Evolutionary conservation across 2,888 invertebrate genomes (phyloP).

Genomic region (Didymodactylos carnosus): DNA sequence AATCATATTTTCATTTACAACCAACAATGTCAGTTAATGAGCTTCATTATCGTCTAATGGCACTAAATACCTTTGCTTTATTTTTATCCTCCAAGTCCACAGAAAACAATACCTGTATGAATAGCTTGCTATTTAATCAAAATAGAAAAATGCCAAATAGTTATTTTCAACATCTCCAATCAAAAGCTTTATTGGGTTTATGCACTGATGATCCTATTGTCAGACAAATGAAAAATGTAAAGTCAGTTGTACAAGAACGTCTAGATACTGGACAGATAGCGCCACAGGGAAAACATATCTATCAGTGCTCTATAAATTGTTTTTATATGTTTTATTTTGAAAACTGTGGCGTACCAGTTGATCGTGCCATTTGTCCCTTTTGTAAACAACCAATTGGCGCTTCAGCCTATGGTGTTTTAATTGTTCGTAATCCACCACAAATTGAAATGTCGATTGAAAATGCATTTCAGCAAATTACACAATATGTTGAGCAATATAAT

Average conservation of each 20-base stretch:
- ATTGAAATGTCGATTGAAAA: not conserved
- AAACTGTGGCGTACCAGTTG: not conserved
- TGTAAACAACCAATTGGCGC: not conserved
- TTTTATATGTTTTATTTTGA: not conserved
- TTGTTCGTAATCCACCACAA: not conserved
- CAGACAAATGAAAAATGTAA: not conserved
- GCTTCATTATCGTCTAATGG: not conserved
- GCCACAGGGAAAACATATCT: not conserved
- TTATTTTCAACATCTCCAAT: not conserved
- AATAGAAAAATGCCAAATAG: not conserved
- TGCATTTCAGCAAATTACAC: not conserved
- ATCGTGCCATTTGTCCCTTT: not conserved
- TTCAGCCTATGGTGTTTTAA: not conserved
- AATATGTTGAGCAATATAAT: not conserved
- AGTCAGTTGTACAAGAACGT: not conserved
- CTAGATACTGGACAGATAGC: not conserved
- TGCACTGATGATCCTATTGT: not conserved
- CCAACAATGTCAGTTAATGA: not conserved
- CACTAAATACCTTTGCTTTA: not conserved
- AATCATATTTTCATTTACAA: not conserved
- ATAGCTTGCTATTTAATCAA: not conserved
- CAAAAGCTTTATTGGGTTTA: not conserved
- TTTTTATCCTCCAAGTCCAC: not conserved
- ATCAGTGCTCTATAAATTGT: not conserved
- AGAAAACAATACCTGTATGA: not conserved